Evolutionary conservation across 2,113 vertebrate genomes (phyloP), one percentile per base, ranked within the genome.

Genomic region (Paedocypris sp.): DNA sequence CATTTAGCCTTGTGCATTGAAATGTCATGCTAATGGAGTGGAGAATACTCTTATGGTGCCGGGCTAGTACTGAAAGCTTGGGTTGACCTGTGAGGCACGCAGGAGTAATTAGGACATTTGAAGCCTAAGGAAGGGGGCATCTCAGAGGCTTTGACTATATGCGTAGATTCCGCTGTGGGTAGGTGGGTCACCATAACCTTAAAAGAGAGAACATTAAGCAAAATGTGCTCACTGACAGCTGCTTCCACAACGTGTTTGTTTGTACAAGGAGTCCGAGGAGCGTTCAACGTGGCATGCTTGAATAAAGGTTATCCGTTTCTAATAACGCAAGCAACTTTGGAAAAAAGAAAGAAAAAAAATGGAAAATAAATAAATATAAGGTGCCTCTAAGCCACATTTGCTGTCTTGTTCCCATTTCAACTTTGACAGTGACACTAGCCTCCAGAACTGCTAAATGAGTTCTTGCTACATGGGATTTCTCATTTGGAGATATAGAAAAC

Each of bases 1-100:
- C 77, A 76, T 70, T 73, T 80, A 79, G 79, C 79, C 78, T 18
- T 15, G 52, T 52, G 52, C 60, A 68, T 45, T 54, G 23, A 61
- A 70, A 68, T 67, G 62, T 70, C 68, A 62, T 50, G 62, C 22
- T 56, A 23, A 45, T 33, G 56, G 15, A 22, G 41, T 60, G 45
- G 56, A 43, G 62, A 69, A 69, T 49, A 60, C 62, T 70, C 68
- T 67, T 56, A 53, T 56, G 69, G 66, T 67, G 46, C 29, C 45
- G 42, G 61, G 68, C 43, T 54, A 66, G 50, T 33, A 60, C 59
- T 41, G 59, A 64, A 63, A 57, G 62, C 54, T 18, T 61, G 54
- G 68, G 70, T 82, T 82, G 82, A 77, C 65, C 63, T 68, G 63
- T 54, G 19, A 63, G 41, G 29, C 57, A 57, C 26, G 20, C 19